A percentile compares a stretch with the other conserved stretches of the same genome.
Conservation (phyloP, 2,888 invertebrate species). For the Apotomis capreana region DNA sequence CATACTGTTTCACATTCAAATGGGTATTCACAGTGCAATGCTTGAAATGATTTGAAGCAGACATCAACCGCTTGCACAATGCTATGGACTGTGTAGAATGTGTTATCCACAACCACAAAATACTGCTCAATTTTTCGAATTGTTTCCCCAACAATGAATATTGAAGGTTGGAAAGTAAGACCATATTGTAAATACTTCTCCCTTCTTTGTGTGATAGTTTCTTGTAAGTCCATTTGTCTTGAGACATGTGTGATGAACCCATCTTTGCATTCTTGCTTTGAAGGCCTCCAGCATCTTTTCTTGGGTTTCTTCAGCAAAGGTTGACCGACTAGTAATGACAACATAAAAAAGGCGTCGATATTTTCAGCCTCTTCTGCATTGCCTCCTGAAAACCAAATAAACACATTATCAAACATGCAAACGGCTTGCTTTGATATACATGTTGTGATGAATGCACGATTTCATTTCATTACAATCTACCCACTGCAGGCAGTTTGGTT, state of each 20-base stretch:
- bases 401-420: no score
- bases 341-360: no score
- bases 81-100: neutral
- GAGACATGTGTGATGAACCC: slow-evolving; percentile 6
- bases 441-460: no score
- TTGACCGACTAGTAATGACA: no score
- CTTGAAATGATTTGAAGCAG: neutral
- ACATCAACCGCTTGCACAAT: slow-evolving; percentile 7
- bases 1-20: slow-evolving; percentile 1
- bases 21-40: slow-evolving; percentile 1
- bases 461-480: no score
- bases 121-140: neutral
- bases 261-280: slow-evolving; percentile 6
- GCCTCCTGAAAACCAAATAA: no score
- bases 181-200: neutral
- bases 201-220: neutral
- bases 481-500: no score
- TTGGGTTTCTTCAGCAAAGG: no score
- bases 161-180: neutral
- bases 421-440: no score
- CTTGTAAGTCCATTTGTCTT: slow-evolving; percentile 1
- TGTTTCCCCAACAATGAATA: neutral
- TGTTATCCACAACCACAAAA: slow-evolving; percentile 1
- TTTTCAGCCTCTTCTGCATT: no score
- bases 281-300: neutral